Base-by-base conservation (phyloP, 2,888 invertebrate genomes). In the Drosophila prostipennis region DNA sequence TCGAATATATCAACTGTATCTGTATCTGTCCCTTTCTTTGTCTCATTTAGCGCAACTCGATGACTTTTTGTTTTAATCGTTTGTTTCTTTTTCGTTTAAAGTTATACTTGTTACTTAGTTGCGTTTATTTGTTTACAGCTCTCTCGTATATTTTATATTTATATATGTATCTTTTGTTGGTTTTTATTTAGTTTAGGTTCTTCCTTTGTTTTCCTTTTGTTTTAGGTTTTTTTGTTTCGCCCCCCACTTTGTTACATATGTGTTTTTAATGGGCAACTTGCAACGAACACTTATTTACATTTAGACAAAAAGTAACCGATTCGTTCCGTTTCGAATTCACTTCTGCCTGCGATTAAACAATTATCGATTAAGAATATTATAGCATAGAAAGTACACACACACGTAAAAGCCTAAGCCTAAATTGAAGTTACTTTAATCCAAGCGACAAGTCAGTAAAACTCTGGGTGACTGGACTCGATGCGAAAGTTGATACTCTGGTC, bases 271-370 rank as follows among this genome's bases (percentile, higher is more conserved):
- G 51, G 51, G 36, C 42, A 54, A 54, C 54, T 54, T 32, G 54
- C 43, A 60, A 60, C 59, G 52, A 64, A 64, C 64, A 61, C 64
- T 64, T 64, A 64, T 64, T 64, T 64, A 64, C 63, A 64, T 36
- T 26, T 13, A 16, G 63, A 51, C 51, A 61, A 60, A 60, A 61
- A 49, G 43, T 32, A 58, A 59, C 40, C 40, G 58, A 54, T 42
- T 14, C 34, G 54, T 8, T 14, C 2, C 53, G 53, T 32, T 14
- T 40, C 46, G 32, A 46, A 10, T 37, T 57, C 53, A 7, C 26
- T 48, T 59, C 32, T 40, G 59, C 16, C 40, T 34, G 59, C 46
- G 34, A 42, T 58, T 40, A 48, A 61, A 72, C 61, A 64, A 69
- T 42, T 54, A 68, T 43, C 42, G 40, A 42, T 58, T 70, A 42